Conservation (phyloP, 1,140 invertebrate species). For the Caenorhabditis brenneri region DNA sequence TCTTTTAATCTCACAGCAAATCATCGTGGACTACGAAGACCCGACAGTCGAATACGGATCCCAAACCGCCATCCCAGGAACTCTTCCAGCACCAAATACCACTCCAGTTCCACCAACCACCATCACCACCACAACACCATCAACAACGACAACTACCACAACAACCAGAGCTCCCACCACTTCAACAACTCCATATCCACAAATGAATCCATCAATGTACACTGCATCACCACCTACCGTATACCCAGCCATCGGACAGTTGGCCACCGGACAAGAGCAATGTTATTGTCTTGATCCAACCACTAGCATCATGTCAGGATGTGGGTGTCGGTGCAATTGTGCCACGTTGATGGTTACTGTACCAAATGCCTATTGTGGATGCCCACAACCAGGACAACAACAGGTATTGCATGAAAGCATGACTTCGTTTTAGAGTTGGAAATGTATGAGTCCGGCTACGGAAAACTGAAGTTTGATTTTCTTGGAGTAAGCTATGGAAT, state of each 20-base stretch:
- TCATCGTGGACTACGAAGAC: slow-evolving; percentile 11
- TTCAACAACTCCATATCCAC: not conserved
- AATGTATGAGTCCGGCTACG: too few species aligned
- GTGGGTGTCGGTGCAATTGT: slow-evolving; percentile 52
- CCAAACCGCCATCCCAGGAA: slow-evolving; percentile 12
- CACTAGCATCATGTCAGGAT: slow-evolving; percentile 33
- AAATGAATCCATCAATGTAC: slow-evolving; percentile 6
- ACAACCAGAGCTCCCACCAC: too few species aligned
- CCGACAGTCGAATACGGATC: not conserved
- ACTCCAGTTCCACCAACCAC: slow-evolving; percentile 31
- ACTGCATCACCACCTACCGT: slow-evolving; percentile 5
- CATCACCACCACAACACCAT: not conserved
- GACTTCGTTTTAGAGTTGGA: too few species aligned
- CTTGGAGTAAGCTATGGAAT: too few species aligned
- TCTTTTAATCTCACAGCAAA: not conserved
- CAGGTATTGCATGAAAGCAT: not conserved
- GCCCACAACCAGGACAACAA: slow-evolving; percentile 48
- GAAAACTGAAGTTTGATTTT: too few species aligned
- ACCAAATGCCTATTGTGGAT: slow-evolving; percentile 47
- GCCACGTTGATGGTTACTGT: slow-evolving; percentile 43
- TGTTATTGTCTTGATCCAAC: slow-evolving; percentile 46
- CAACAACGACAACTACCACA: slow-evolving; percentile 11
- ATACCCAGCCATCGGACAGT: slow-evolving; percentile 43
- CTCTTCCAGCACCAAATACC: slow-evolving; percentile 21
- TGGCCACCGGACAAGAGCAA: slow-evolving; percentile 21